Percentiles rank a stretch among this genome's conserved stretches.
Conservation (phyloP, 2,113 vertebrate species). For the Oostethus manadensis region DNA sequence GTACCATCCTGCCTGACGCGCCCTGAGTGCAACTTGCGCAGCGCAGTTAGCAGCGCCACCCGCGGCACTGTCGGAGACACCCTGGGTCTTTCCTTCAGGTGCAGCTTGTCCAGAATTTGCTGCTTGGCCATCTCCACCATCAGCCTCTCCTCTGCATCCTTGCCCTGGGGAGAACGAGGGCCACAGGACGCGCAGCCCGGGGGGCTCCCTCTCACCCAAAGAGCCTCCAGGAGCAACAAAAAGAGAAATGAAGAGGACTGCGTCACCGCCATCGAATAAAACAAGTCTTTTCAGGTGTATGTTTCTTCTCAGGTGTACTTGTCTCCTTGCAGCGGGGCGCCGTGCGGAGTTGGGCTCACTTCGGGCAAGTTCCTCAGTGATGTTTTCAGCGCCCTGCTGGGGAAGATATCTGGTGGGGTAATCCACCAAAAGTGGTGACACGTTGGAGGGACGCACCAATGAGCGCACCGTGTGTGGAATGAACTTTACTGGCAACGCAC, state of each 20-base stretch:
- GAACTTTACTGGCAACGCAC: constrained; percentile 39
- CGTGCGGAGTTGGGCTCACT: constrained; percentile 3
- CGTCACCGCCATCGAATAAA: constrained; percentile 10
- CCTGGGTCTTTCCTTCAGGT: constrained; percentile 82
- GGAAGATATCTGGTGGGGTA: constrained; percentile 66
- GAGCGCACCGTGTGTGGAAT: constrained; percentile 55
- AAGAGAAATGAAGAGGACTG: constrained; percentile 33
- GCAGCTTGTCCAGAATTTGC: constrained; percentile 84
- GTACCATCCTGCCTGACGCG: constrained; percentile 61
- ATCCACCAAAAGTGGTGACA: constrained; percentile 76
- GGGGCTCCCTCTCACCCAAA: constrained; percentile 28
- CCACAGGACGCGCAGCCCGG: constrained; percentile 71
- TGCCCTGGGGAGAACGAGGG: constrained; percentile 57
- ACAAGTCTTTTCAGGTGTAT: constrained; percentile 3
- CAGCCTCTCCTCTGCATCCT: constrained; percentile 68
- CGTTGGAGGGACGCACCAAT: constrained; percentile 73
- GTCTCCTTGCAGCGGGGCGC: constrained; percentile 32
- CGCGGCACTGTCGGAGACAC: constrained; percentile 78
- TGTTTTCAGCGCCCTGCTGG: constrained; percentile 44
- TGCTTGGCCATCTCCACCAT: constrained; percentile 81
- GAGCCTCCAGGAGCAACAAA: constrained; percentile 43
- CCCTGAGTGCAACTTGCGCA: constrained; percentile 77
- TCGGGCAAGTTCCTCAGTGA: constrained; percentile 10
- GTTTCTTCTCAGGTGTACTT: constrained; percentile 18
- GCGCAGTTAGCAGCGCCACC: constrained; percentile 75